Evolutionary conservation across 2,797 vertebrate species (phyloP).

Genomic region (Iguana delicatissima): DNA sequence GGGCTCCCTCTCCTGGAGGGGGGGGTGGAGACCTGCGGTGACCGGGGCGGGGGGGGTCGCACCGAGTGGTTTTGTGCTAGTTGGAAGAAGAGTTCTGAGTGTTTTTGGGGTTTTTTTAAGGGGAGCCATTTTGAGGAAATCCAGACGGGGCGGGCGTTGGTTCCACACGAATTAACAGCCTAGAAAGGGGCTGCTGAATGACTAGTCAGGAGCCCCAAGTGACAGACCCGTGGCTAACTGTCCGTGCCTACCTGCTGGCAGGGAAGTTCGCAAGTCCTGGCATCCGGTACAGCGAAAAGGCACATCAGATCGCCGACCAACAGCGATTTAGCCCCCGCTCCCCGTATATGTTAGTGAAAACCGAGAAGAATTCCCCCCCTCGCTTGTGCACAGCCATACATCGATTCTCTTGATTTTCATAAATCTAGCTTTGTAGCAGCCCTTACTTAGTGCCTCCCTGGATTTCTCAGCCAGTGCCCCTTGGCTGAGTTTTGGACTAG

Average conservation of each 20-base stretch:
- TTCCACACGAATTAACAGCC: neutral
- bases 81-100: neutral
- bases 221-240: too few relatives aligned
- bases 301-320: neutral
- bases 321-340: too few relatives aligned
- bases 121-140: conserved; percentile 46
- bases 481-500: neutral
- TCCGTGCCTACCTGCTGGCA: neutral
- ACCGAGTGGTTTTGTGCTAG: too few relatives aligned
- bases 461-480: neutral
- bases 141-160: neutral
- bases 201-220: too few relatives aligned
- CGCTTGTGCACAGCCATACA: too few relatives aligned
- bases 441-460: neutral
- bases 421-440: neutral
- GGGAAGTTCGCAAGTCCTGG: too few relatives aligned
- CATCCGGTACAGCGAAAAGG: too few relatives aligned
- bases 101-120: neutral
- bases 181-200: neutral
- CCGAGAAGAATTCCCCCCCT: too few relatives aligned
- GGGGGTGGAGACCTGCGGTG: neutral
- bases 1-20: neutral
- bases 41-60: too few relatives aligned
- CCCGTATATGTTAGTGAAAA: neutral
- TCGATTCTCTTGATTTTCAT: neutral